These are phyloP conservation scores for Nasonia vitripennis DNA, from an alignment of 1,140 invertebrate genomes.

Conservation along the genomic window DNA sequence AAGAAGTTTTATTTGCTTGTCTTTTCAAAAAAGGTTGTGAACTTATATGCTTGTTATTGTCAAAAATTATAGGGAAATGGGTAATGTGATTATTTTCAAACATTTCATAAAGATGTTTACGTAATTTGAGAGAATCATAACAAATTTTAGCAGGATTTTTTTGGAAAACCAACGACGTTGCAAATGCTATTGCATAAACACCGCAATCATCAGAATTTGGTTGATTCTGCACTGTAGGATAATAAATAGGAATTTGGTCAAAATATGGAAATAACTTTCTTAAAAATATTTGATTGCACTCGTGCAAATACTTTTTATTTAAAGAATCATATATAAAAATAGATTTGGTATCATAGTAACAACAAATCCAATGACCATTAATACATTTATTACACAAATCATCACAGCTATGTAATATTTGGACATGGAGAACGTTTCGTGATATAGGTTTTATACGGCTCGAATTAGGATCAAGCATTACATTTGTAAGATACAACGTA, in stretches of 20 bases:
- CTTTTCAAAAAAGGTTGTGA: too few relatives aligned
- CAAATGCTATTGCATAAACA: neutral
- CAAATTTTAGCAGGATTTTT: neutral
- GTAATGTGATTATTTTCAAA: neutral
- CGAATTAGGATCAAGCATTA: neutral
- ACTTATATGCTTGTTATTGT: neutral
- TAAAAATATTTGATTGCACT: neutral
- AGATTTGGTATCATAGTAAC: neutral
- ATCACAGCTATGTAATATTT: conserved; percentile 7
- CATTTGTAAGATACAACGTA: neutral
- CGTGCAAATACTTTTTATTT: neutral
- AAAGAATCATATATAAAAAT: conserved; percentile 13
- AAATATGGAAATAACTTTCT: neutral
- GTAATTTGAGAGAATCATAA: neutral
- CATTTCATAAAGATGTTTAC: neutral
- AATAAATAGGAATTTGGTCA: neutral
- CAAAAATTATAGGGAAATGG: neutral
- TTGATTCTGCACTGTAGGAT: neutral
- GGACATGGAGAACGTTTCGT: neutral
- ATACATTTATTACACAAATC: conserved; percentile 2
- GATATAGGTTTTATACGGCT: too few relatives aligned
- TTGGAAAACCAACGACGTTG: neutral
- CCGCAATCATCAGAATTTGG: too few relatives aligned
- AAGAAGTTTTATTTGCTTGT: too few relatives aligned
- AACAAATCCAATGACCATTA: neutral